Conservation (phyloP, 2,113 vertebrate genomes). For the Steatornis caripensis region DNA sequence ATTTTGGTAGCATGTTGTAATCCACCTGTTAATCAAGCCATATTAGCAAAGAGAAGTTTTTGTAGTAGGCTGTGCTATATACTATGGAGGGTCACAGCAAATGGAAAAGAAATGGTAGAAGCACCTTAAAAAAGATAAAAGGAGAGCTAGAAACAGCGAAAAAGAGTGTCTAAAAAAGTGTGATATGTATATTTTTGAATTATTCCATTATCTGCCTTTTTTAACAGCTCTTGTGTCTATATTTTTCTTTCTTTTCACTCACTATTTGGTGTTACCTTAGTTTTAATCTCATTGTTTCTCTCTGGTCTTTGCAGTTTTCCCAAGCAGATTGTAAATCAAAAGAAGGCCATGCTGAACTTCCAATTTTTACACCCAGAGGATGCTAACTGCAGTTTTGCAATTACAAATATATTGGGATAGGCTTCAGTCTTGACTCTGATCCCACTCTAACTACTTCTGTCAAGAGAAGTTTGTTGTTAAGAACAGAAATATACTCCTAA, state of each 20-base stretch:
- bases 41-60: background rate
- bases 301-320: background rate
- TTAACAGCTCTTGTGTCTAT: background rate
- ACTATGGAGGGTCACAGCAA: rapidly evolving
- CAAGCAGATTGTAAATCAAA: background rate
- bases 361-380: background rate
- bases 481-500: background rate
- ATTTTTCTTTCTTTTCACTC: background rate
- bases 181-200: background rate
- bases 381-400: background rate
- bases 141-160: background rate
- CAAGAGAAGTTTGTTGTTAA: background rate
- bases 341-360: background rate
- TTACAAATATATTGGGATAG: background rate
- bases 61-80: background rate
- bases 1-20: constrained; percentile 8
- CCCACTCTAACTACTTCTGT: background rate
- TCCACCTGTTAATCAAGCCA: background rate
- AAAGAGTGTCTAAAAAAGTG: no score
- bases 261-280: background rate
- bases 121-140: background rate
- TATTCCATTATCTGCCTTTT: background rate
- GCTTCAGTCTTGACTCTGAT: background rate
- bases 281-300: background rate
- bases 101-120: background rate